Conservation (phyloP, 2,113 vertebrate species). For the Grantiella picta region DNA sequence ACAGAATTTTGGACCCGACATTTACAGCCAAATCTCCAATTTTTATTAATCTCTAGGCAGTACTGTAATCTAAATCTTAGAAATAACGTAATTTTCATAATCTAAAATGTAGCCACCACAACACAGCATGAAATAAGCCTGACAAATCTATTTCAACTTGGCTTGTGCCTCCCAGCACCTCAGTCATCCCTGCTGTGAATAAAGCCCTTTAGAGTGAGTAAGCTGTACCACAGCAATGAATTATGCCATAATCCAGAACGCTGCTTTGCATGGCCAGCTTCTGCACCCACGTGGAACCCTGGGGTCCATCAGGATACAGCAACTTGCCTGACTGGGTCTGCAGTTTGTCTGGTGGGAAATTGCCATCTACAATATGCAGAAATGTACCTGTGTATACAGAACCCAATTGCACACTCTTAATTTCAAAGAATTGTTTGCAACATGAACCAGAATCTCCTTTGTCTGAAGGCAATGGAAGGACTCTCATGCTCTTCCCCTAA, state of each 20-base stretch:
- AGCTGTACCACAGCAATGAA: slow-evolving; percentile 12
- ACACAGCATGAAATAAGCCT: slow-evolving; percentile 13
- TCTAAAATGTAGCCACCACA: not conserved
- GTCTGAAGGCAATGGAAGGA: not conserved
- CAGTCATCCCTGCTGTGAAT: slow-evolving; percentile 33
- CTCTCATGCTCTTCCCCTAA: not conserved
- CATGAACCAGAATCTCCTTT: not conserved
- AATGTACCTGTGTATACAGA: not conserved
- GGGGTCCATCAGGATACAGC: not conserved
- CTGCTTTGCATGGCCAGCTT: not conserved
- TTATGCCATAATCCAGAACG: slow-evolving; percentile 19
- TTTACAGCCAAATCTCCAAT: not conserved
- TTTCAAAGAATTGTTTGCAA: not conserved
- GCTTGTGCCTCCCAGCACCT: not conserved
- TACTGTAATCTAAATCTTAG: not conserved
- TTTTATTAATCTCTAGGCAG: not conserved
- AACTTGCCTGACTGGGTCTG: not conserved
- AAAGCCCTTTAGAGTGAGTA: slow-evolving; percentile 24
- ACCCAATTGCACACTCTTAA: not conserved
- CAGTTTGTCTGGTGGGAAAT: slow-evolving; percentile 18
- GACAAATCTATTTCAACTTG: slow-evolving; percentile 13
- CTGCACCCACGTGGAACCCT: not conserved
- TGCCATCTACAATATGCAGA: not conserved
- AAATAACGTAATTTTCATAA: not conserved
- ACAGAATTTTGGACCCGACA: not conserved